Conservation (phyloP, 2,888 invertebrate genomes). For the Macrosoma leucophasiata region DNA sequence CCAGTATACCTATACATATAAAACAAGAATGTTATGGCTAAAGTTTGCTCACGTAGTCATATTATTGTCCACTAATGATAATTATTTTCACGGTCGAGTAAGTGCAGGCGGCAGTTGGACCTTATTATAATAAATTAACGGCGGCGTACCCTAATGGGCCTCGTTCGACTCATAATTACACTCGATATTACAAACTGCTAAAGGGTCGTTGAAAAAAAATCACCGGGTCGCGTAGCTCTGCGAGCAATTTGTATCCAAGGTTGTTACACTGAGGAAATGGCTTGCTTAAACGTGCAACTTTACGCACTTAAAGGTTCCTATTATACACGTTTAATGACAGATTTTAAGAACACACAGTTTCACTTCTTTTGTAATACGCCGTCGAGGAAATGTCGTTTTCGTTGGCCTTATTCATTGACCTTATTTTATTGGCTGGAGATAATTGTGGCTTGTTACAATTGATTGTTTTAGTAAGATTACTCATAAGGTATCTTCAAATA, state of each 20-base stretch:
- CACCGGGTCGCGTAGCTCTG: constrained; percentile 23
- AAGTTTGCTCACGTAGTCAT: constrained; percentile 29
- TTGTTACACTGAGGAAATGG: constrained; percentile 19
- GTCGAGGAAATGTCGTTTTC: too few relatives aligned
- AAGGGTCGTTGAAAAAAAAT: constrained; percentile 51
- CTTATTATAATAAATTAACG: constrained; percentile 71
- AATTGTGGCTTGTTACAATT: too few relatives aligned
- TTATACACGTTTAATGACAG: too few relatives aligned
- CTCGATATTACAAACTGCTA: constrained; percentile 52
- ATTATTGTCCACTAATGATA: constrained; percentile 56
- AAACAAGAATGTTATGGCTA: too few relatives aligned
- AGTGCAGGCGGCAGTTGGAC: constrained; percentile 62
- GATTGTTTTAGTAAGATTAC: too few relatives aligned
- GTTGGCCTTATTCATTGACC: too few relatives aligned
- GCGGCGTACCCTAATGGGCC: constrained; percentile 58
- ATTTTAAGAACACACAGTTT: too few relatives aligned
- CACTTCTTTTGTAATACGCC: too few relatives aligned
- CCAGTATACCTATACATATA: too few relatives aligned
- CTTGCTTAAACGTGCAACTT: constrained; percentile 13
- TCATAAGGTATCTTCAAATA: too few relatives aligned
- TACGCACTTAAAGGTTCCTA: constrained; percentile 6
- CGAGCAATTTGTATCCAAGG: constrained; percentile 27
- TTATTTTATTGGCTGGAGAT: too few relatives aligned
- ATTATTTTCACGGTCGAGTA: constrained; percentile 66
- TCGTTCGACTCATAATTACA: constrained; percentile 52